phyloP scores from a whole-genome alignment of 2,888 invertebrate species.

The Lepetodrilus schrolli region DNA sequence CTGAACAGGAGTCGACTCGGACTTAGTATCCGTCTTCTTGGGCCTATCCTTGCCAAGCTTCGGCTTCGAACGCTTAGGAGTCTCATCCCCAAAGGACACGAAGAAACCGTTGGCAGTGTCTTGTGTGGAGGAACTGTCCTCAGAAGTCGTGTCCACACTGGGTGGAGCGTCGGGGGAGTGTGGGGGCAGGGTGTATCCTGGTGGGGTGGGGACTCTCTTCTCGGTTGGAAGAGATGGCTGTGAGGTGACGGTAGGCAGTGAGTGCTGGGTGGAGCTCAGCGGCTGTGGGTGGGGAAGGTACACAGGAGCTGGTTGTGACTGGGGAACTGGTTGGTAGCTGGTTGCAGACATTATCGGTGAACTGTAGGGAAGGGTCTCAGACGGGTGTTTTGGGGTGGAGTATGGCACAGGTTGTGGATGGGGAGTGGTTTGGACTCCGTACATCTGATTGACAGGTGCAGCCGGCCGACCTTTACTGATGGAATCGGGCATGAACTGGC shows the following conservation, averaged over 20 bases:
- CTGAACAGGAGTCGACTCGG: not conserved
- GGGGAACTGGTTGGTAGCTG: not conserved
- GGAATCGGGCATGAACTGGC: conserved; percentile 44
- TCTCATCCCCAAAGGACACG: conserved; percentile 92
- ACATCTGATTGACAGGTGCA: conserved; percentile 36
- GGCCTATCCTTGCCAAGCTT: conserved; percentile 31
- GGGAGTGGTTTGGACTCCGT: conserved; percentile 32
- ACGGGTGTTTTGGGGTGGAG: not conserved
- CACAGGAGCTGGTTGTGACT: conserved; percentile 32
- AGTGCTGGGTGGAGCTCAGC: conserved; percentile 33
- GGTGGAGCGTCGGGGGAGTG: conserved; percentile 31
- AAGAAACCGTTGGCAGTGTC: conserved; percentile 81
- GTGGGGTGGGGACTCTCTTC: conserved; percentile 33
- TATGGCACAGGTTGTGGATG: not conserved
- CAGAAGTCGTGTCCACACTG: conserved; percentile 6
- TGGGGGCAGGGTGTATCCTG: conserved; percentile 23
- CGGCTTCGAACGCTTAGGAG: conserved; percentile 83
- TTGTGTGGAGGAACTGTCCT: conserved; percentile 34
- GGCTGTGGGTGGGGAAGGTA: conserved; percentile 37
- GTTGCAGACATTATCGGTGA: conserved; percentile 32
- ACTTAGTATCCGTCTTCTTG: conserved; percentile 11
- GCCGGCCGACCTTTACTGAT: conserved; percentile 40
- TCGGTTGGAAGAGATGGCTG: conserved; percentile 22
- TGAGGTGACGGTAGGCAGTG: conserved; percentile 49
- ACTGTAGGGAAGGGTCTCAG: not conserved